Evolutionary conservation across 2,888 invertebrate genomes (phyloP).

Genomic region (Caenorhabditis sinica): DNA sequence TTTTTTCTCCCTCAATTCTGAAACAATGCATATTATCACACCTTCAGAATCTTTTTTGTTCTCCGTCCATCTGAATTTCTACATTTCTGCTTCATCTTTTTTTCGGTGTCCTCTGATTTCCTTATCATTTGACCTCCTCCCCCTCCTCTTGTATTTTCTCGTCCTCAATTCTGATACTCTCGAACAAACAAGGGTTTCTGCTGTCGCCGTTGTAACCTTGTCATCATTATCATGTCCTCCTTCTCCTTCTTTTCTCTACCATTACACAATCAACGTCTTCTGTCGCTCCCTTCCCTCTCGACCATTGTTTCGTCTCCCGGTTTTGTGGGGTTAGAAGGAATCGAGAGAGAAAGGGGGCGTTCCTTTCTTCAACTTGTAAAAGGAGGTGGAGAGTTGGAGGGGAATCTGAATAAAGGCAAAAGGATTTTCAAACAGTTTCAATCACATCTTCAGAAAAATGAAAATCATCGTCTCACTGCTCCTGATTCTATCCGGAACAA

Average conservation of each 20-base stretch:
- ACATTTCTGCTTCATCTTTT: background rate
- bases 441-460: conserved; percentile 18
- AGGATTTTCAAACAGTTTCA: conserved; percentile 39
- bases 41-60: conserved; percentile 8
- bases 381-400: conserved; percentile 16
- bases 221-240: conserved; percentile 41
- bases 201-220: conserved; percentile 50
- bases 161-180: conserved; percentile 42
- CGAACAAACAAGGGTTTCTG: conserved; percentile 48
- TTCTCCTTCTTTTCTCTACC: conserved; percentile 3
- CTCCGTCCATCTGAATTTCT: background rate
- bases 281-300: conserved; percentile 15
- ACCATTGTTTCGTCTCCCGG: conserved; percentile 58
- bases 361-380: conserved; percentile 36
- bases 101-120: conserved; percentile 14
- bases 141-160: too few relatives aligned
- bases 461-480: conserved; percentile 4
- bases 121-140: conserved; percentile 59
- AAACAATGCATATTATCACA: conserved; percentile 35
- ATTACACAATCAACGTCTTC: conserved; percentile 49
- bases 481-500: conserved; percentile 21
- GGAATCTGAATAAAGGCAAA: conserved; percentile 28
- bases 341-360: conserved; percentile 35
- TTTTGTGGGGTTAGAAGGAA: conserved; percentile 29
- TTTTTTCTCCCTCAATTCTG: background rate